These are phyloP conservation scores for Protonemura montana DNA, from an alignment of 2,888 invertebrate species.

Conservation along the genomic window DNA sequence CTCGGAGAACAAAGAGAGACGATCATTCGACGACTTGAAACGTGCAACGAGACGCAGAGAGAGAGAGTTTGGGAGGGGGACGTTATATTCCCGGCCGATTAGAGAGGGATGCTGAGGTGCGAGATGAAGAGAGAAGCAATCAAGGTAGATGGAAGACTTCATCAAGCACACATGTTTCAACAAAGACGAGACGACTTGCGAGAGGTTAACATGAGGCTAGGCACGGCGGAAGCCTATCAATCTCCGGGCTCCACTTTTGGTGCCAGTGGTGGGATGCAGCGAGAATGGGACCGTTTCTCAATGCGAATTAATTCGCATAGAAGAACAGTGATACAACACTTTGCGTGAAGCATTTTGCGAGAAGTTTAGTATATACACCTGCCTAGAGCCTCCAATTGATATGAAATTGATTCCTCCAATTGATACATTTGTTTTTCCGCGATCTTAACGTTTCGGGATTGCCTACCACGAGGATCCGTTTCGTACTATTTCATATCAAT, in stretches of 20 bases:
- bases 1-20: not conserved
- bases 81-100: not conserved
- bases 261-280: not conserved
- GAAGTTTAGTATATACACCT: too few relatives aligned
- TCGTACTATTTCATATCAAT: too few relatives aligned
- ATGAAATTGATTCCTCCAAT: too few relatives aligned
- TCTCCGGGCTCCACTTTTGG: not conserved
- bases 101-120: not conserved
- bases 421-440: too few relatives aligned
- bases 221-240: conserved; percentile 16
- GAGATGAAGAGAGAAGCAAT: conserved; percentile 21
- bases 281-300: not conserved
- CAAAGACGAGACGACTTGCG: not conserved
- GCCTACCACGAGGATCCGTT: too few relatives aligned
- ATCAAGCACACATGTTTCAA: conserved; percentile 37
- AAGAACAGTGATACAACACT: not conserved
- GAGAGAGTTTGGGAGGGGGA: not conserved
- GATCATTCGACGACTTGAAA: not conserved
- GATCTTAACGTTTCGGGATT: too few relatives aligned
- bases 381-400: too few relatives aligned
- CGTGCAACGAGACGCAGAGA: not conserved
- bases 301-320: not conserved
- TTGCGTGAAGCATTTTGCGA: not conserved
- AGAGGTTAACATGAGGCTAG: conserved; percentile 32
- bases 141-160: conserved; percentile 39